Evolutionary conservation across 2,113 vertebrate species (phyloP).

Genomic region (Turdus rufiventris): DNA sequence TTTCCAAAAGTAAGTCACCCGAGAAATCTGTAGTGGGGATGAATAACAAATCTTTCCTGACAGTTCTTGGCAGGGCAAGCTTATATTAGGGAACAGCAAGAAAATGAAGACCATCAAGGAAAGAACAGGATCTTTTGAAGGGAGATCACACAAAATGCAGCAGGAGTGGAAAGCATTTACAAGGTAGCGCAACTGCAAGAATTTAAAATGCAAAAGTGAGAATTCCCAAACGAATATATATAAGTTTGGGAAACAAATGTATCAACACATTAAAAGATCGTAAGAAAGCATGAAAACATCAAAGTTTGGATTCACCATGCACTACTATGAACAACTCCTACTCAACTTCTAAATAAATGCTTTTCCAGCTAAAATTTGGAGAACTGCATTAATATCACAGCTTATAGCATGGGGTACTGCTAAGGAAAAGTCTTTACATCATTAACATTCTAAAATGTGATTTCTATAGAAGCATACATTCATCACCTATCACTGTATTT

Average conservation of each 20-base stretch:
- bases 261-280: neutral
- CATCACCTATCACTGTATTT: neutral
- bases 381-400: neutral
- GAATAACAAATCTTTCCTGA: constrained; percentile 1
- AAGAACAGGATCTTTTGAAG: neutral
- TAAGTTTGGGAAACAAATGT: neutral
- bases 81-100: neutral
- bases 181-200: neutral
- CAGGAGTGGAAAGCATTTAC: neutral
- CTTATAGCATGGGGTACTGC: neutral
- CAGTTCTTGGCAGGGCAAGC: neutral
- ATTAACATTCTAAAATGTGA: neutral
- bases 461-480: neutral
- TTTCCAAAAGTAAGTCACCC: neutral
- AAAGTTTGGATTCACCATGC: neutral
- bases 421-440: neutral
- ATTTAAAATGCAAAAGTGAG: neutral
- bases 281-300: neutral
- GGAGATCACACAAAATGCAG: neutral
- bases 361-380: neutral
- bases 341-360: neutral
- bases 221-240: neutral
- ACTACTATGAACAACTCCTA: neutral
- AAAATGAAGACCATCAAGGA: neutral
- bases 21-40: neutral